phyloP scores from a whole-genome alignment of 2,888 invertebrate genomes.

The Urechis unicinctus region DNA sequence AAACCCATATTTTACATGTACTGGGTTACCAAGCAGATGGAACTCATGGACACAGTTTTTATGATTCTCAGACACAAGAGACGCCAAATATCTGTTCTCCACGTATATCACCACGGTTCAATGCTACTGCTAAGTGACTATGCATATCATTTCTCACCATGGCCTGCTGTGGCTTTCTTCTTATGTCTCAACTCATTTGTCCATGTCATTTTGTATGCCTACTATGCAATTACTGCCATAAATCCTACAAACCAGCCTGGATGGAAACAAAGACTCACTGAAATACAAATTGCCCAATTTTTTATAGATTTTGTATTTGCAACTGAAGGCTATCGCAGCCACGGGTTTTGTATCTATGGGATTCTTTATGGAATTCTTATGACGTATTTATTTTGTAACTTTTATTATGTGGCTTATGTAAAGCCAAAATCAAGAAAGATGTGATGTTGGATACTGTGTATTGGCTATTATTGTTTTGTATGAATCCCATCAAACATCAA shows the following conservation, averaged over 20 bases:
- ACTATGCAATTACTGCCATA: constrained; percentile 38
- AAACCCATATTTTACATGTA: constrained; percentile 31
- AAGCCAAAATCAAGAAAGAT: not conserved
- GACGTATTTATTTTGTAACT: constrained; percentile 40
- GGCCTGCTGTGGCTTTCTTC: constrained; percentile 37
- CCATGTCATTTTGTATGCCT: constrained; percentile 41
- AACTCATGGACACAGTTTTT: constrained; percentile 47
- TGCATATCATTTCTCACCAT: constrained; percentile 31
- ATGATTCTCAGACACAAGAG: constrained; percentile 44
- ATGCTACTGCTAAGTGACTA: constrained; percentile 44
- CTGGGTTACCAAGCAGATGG: constrained; percentile 38
- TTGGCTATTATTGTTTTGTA: too few relatives aligned
- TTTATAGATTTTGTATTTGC: constrained; percentile 34
- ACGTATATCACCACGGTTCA: constrained; percentile 46
- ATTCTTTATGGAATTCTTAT: constrained; percentile 41
- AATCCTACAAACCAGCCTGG: constrained; percentile 28
- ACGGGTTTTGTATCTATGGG: constrained; percentile 45
- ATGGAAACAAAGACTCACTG: constrained; percentile 43
- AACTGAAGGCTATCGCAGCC: constrained; percentile 33
- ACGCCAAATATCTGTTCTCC: constrained; percentile 44
- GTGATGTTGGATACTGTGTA: too few relatives aligned
- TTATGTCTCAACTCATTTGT: constrained; percentile 40
- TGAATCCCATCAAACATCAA: too few relatives aligned
- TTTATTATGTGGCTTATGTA: constrained; percentile 27
- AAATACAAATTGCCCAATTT: constrained; percentile 45